Base-by-base conservation (phyloP, 1,140 invertebrate genomes). In the Drosophila yakuba region DNA sequence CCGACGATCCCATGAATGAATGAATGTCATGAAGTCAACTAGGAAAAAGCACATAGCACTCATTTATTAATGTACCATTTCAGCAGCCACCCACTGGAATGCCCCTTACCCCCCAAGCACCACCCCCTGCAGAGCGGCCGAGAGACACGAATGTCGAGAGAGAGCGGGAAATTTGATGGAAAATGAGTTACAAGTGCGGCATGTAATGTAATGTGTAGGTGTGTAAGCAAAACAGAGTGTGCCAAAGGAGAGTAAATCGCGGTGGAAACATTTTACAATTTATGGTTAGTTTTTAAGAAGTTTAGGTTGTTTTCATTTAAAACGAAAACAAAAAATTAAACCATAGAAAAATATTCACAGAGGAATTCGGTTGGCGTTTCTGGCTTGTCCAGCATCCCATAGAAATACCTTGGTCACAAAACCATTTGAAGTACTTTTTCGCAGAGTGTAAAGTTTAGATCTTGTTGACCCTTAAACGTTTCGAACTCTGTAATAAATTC, bases 11-110 rank as follows among this genome's bases (percentile, higher is more conserved):
- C 75, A 83, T 86, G 83, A 86, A 88, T 88, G 82, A 86, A 86
- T 86, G 75, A 86, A 86, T 86, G 83, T 83, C 83, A 88, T 86
- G 83, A 88, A 88, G 83, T 88, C 83, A 86, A 86, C 83, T 88
- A 88, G 82, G 83, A 89, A 84, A 88, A 88, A 88, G 83, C 79
- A 76, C 74, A 88, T 89, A 88, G 83, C 83, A 89, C 83, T 88
- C 83, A 88, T 88, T 88, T 88, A 88, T 88, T 88, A 88, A 88
- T 88, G 83, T 83, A 80, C 79, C 81, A 79, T 83, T 83, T 83
- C 61, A 74, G 38, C 55, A 78, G 43, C 20, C 44, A 14, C 62
- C 28, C 10, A 11, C 56, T 17, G 32, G 7, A 32, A 3, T 10
- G 25, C 44, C n/a, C 4, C 4, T 25, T 5, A 11, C 20, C 20